Base-by-base conservation (phyloP, 2,888 invertebrate species). In the Lycaena phlaeas region DNA sequence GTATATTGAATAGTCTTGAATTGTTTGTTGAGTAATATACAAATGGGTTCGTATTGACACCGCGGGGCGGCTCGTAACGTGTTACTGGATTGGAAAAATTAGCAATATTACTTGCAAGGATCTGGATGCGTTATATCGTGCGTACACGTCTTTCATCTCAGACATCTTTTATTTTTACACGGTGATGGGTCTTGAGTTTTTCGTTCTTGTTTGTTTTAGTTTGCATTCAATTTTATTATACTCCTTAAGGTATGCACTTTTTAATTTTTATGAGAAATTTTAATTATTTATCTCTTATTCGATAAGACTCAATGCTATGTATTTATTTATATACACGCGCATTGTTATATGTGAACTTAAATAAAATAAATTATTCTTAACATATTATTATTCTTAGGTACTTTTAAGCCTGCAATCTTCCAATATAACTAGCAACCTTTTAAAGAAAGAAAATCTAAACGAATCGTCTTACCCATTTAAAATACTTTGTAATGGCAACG, bases 1-100 rank as follows among this genome's bases (percentile, higher is more conserved):
- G 62, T 59, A 75, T 77, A 79, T 76, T 77, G 77, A 77, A 77
- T 75, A 77, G 71, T 66, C 59, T 64, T 64, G 67, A 71, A 75
- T 68, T 66, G 68, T 66, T 68, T 66, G 68, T 66, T 67, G 66
- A 73, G 64, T 72, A 73, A 71, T 69, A 68, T 64, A 75, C 76
- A 78, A 76, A 77, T 77, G 64, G 64, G 59, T 68, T 67, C 68
- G 73, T 53, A 75, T 68, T 43, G 38, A 39, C 77, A 60, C 78
- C 68, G 65, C 76, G 71, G 78, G 79, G 76, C 64, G 64, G 68
- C 75, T 57, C 34, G 38, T 45, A 44, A 61, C 68, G 57, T 59
- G 70, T 54, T 46, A 45, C 44, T 38, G 38, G 46, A 36, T 44
- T 40, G 42, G 48, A 48, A 51, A 54, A 46, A 50, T 40, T 44